Evolutionary conservation across 2,113 vertebrate genomes (phyloP), one percentile per base, ranked within the genome.

Genomic region (Melanerpes aurifrons): DNA sequence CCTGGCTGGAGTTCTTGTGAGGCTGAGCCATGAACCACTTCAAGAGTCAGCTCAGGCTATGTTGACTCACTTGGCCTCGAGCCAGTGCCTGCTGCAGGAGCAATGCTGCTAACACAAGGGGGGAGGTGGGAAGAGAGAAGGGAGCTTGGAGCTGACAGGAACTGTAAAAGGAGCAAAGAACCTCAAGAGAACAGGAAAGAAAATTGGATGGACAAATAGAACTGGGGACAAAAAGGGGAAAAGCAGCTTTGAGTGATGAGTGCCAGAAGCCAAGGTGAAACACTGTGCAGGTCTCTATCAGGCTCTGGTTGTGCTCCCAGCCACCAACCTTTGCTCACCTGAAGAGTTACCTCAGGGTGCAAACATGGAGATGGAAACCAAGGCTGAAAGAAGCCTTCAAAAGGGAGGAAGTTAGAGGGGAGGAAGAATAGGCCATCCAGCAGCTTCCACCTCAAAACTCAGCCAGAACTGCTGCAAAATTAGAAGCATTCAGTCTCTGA

Each of bases 71-170:
- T 4, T 5, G 54, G 59, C 11, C 35, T n/a, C 4, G 35, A 47
- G 12, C 18, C 2, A 3, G 20, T 8, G 22, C 5, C 45, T 12
- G 68, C 35, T 53, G 59, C 61, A 22, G 1, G 1, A 24, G 69
- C 10, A 56, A 7, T 7, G 0, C 3, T 6, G 19, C 54, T 21
- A 29, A 32, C 15, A 3, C 6, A 22, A 21, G 17, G 16, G 20
- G 15, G 31, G 18, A 28, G n/a, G 28, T 1, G 5, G 50, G 32
- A 12, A 56, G 17, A 5, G 28, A n/a, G 37, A 62, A 28, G 15
- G 29, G 57, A 47, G 50, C 58, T 8, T 22, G 32, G 58, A 24
- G 20, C 15, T 82, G 76, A 25, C 29, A 18, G 57, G 56, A 74
- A 58, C 12, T 45, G 63, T 26, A 53, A 50, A 74, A 75, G 48